Conservation (phyloP, 30 jellyfish, hydroid and myxozoan species). For the Mastigias papua region DNA sequence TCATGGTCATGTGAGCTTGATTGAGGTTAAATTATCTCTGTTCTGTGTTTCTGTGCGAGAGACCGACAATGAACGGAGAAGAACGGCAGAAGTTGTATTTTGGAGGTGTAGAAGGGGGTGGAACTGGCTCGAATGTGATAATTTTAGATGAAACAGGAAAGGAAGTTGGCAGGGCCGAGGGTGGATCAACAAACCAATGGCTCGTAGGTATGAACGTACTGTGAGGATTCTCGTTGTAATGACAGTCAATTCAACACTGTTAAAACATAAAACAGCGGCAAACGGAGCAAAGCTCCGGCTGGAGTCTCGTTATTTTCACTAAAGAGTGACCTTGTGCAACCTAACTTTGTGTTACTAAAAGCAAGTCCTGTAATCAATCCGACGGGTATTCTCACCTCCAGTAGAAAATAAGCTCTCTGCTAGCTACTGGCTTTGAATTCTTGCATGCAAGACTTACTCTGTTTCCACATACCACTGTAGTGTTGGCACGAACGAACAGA, state of each 20-base stretch:
- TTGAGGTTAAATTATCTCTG: neutral
- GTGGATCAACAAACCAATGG: conserved; percentile 90
- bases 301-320: too few species aligned
- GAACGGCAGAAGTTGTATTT: conserved; percentile 37
- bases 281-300: too few species aligned
- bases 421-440: too few species aligned
- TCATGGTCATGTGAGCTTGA: neutral
- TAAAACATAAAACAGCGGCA: too few species aligned
- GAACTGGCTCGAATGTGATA: conserved; percentile 65
- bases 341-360: too few species aligned
- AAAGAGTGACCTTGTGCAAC: too few species aligned
- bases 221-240: neutral
- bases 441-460: too few species aligned
- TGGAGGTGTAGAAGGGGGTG: conserved; percentile 97
- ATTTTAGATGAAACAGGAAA: conserved; percentile 67
- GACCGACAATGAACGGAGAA: conserved; percentile 4
- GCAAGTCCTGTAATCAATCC: too few species aligned
- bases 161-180: conserved; percentile 62
- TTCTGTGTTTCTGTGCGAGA: neutral
- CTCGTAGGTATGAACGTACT: conserved; percentile 60
- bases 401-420: too few species aligned
- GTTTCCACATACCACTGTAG: too few species aligned
- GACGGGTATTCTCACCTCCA: too few species aligned
- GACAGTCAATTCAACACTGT: neutral
- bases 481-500: too few species aligned